Base-by-base conservation (phyloP, 2,113 vertebrate species). In the Hipposideros armiger region DNA sequence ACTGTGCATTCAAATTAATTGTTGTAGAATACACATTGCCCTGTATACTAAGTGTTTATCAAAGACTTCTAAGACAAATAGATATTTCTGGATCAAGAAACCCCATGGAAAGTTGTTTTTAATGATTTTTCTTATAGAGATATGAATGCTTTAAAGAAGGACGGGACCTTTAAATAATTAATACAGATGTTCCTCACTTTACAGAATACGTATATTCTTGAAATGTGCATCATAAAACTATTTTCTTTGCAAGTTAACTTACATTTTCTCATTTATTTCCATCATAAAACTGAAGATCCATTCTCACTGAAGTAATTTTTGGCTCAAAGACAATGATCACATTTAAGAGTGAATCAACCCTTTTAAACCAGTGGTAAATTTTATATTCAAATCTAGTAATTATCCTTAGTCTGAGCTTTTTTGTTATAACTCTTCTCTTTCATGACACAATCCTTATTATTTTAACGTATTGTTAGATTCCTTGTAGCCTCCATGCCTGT, bases 341-440 rank as follows among this genome's bases (percentile, higher is more conserved):
- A 97, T 97, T 97, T 97, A 96, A 96, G 77, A 98, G 94, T 96
- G 92, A 97, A 96, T 98, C 97, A 97, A 89, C 52, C 82, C 56
- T 96, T 96, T 97, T 86, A 97, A 94, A 95, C 95, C 77, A 90
- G 56, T 83, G 70, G 36, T 96, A 89, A 96, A 95, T 96, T 95
- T 94, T 97, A 78, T 94, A 78, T 86, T 97, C 82, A 93, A 85
- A 97, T 96, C 28, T 94, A 91, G 88, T 82, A 95, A 89, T 97
- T 96, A 89, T 83, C 54, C 14, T 96, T 95, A 83, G 83, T 64
- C 81, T 89, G 72, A 89, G 52, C 10, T 20, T 90, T 92, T 90
- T 88, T 45, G 56, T 86, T 74, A 52, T 66, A 78, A 83, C 47
- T 66, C 30, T 84, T 93, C 19, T n/a, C 11, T 94, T 90, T 88